Conservation (phyloP, 2,797 vertebrate genomes). For the Alauda arvensis region DNA sequence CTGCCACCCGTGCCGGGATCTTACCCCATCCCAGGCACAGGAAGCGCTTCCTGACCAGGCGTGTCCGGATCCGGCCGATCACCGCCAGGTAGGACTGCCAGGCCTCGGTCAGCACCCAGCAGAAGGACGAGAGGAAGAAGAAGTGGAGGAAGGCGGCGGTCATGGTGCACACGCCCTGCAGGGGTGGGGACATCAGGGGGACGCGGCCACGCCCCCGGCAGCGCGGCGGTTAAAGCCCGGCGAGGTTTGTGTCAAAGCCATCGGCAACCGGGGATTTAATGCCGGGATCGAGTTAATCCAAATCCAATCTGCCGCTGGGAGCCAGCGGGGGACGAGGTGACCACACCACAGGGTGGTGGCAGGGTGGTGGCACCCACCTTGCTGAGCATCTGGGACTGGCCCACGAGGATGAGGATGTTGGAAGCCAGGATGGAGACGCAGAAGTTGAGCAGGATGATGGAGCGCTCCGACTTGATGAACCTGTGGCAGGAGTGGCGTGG, state of each 20-base stretch:
- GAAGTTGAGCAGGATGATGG: conserved; percentile 97
- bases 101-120: conserved; percentile 98
- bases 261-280: background rate
- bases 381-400: conserved; percentile 96
- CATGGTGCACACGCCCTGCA: conserved; percentile 92
- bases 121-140: conserved; percentile 98
- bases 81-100: conserved; percentile 99
- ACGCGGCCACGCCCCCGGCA: fast-evolving
- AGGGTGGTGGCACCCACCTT: conserved; percentile 79
- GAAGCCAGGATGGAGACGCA: conserved; percentile 97
- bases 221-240: background rate
- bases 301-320: conserved; percentile 13
- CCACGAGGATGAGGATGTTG: conserved; percentile 95
- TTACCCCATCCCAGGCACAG: conserved; percentile 98
- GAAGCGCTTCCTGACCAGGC: conserved; percentile 96
- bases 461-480: conserved; percentile 96
- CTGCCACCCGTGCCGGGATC: background rate
- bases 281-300: conserved; percentile 40
- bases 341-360: background rate
- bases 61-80: conserved; percentile 93
- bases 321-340: background rate
- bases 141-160: conserved; percentile 97
- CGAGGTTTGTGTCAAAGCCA: background rate
- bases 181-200: background rate
- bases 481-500: conserved; percentile 57